Base-by-base conservation (phyloP, 2,888 invertebrate genomes). In the Omphaloscelis lunosa region DNA sequence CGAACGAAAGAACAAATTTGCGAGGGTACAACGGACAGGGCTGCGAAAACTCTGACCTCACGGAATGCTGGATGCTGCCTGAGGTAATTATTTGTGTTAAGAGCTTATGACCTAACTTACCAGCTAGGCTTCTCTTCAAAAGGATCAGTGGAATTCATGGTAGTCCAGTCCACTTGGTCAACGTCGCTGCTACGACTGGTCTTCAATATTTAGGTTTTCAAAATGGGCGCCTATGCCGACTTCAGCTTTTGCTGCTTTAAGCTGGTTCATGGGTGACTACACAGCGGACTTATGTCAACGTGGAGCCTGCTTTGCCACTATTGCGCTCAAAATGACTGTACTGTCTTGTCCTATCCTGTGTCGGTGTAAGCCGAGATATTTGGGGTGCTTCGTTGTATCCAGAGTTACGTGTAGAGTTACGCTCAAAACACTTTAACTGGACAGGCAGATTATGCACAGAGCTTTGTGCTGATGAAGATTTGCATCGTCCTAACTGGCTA, bases 21-120 rank as follows among this genome's bases (percentile, higher is more conserved):
- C 94, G 95, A 56, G 92, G 93, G 61, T 93, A 92, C 89, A 95
- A 92, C 91, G 93, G 93, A 70, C 94, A 94, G 82, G 94, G 94
- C 73, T 93, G 94, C 86, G 96, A 96, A 82, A 95, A 95, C 86
- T 93, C 94, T 9, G 96, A 96, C 86, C 93, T 95, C 77, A 97
- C 97, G 83, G 97, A 97, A 91, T 97, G 97, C 83, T 97, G 97
- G 97, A 97, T 97, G 97, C 91, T 97, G 84, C 97, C 97, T 67
- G 97, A 97, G 95, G 97, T 97, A 90, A 70, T 4, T 2, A 7
- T 17, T 15, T 27, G 27, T 61, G 29, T 45, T 27, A 48, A 15
- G 20, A 72, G 27, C 0, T 39, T 23, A 12, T 34, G 6, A 51
- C 6, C 20, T 27, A 17, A 9, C 27, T 63, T 17, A 56, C 17